These are phyloP conservation scores for Drosophila yakuba DNA, from an alignment of 1,140 invertebrate species.

Conservation along the genomic window DNA sequence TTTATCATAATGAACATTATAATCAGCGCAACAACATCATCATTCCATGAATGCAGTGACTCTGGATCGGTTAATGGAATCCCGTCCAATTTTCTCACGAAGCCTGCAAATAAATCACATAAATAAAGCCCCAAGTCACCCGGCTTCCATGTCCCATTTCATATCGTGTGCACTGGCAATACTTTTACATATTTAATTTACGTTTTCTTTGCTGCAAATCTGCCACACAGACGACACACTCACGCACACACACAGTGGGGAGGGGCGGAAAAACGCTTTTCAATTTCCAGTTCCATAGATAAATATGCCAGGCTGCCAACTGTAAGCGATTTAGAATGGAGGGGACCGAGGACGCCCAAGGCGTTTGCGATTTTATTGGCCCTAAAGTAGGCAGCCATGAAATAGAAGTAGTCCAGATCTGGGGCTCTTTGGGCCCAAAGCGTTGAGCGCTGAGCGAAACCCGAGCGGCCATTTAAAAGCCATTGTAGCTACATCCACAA, in stretches of 20 bases:
- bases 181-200: constrained; percentile 74
- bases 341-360: constrained; percentile 39
- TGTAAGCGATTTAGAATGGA: constrained; percentile 53
- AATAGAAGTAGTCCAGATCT: constrained; percentile 55
- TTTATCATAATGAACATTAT: constrained; percentile 33
- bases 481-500: constrained; percentile 68
- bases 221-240: constrained; percentile 9
- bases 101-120: constrained; percentile 69
- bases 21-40: constrained; percentile 2
- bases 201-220: constrained; percentile 51
- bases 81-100: constrained; percentile 71
- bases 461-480: constrained; percentile 73
- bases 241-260: constrained; percentile 9
- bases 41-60: constrained; percentile 44
- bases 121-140: constrained; percentile 46
- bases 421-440: constrained; percentile 4
- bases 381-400: constrained; percentile 77
- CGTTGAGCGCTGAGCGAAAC: constrained; percentile 25
- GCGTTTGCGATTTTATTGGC: constrained; percentile 81
- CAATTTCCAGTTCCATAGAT: constrained; percentile 77
- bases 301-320: constrained; percentile 72
- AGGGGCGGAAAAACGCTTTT: constrained; percentile 50
- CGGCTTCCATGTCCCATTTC: constrained; percentile 19
- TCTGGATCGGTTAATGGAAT: constrained; percentile 72
- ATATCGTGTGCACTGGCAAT: constrained; percentile 25